Evolutionary conservation across 2,113 vertebrate genomes (phyloP), one percentile per base, ranked within the genome.

Genomic region (Bos indicus): DNA sequence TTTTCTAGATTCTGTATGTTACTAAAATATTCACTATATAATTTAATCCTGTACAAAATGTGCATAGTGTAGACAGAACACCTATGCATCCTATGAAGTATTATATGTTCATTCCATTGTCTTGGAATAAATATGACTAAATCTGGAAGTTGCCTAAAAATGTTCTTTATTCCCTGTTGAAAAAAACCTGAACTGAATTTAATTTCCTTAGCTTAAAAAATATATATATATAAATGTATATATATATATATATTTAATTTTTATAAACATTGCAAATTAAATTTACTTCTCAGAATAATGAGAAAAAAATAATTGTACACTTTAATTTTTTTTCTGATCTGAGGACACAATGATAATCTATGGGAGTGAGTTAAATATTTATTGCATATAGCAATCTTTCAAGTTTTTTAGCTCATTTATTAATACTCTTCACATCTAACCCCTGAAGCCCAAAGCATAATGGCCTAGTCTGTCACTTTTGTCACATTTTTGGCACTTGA

Each of bases 251-350:
- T 77, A 26, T 74, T 17, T 80, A 48, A 43, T 48, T 92, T 89
- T 77, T 60, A 82, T 94, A 89, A 77, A 94, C 13, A 88, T 17
- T 40, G 8, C 2, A 89, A 94, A 96, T 92, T 81, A 59, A 91
- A 87, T 96, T 96, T 90, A 80, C 19, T 62, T 94, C 54, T 97
- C 16, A 91, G 40, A 97, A 96, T 93, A 90, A 94, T 98, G 57
- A 87, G 54, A 82, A 97, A 97, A 60, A 56, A 56, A 82, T 56
- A 33, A 30, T 94, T 40, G 74, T 86, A 46, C 59, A 88, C 4
- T 78, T 54, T 81, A 64, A 30, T 62, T 46, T 90, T 92, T 96
- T 10, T 64, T 94, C 21, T 92, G 81, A 88, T 88, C 13, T 89
- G 9, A 88, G 57, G 36, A 48, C 14, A 77, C 59, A 48, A 10